Evolutionary conservation across 2,888 invertebrate genomes (phyloP), one percentile per base, ranked within the genome.

Genomic region (Vannuccia rotundouncinata): DNA sequence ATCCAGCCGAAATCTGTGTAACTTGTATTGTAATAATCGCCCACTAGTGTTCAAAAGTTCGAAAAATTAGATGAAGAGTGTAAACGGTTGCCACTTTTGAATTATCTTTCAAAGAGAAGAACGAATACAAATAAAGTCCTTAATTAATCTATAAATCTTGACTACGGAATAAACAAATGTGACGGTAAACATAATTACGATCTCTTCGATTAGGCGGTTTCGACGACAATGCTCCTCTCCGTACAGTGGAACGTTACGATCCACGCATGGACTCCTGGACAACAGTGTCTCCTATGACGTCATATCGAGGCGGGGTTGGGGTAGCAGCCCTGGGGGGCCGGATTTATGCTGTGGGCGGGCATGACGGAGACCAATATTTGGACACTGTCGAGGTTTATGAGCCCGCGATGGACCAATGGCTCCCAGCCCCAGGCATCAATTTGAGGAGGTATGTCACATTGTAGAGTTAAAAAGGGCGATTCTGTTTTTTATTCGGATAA

Each of bases 291-390:
- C 78, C 83, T 10, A 83, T 83, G 83, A 59, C 59, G n/a, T 73
- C 78, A 25, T 59, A 74, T 5, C 81, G 82, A 81, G 86, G 86
- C 28, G 87, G 87, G 29, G 87, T 87, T 60, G 87, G 87, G 5
- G 86, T 87, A 25, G 86, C 86, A 2, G 82, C 86, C 29, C 82
- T 87, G 83, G 86, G 85, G 27, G 86, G 86, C 10, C 83, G 83
- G 5, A 85, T 87, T n/a, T 87, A 85, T 82, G 86, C 87, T 1
- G 85, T 87, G 79, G 87, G 87, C 59, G 87, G 87, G 0, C 87
- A 87, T 82, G 86, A 87, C 83, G 83, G 83, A 10, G 77, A 78
- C 25, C 66, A 80, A 25, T 84, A 84, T 73, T 80, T 84, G 74
- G 82, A 83, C 59, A 80, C 82, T 29, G 83, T 84, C 1, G 83